Base-by-base conservation (phyloP, 35 echinoderm and acorn worm species). In the Ophiothrix spiculata region DNA sequence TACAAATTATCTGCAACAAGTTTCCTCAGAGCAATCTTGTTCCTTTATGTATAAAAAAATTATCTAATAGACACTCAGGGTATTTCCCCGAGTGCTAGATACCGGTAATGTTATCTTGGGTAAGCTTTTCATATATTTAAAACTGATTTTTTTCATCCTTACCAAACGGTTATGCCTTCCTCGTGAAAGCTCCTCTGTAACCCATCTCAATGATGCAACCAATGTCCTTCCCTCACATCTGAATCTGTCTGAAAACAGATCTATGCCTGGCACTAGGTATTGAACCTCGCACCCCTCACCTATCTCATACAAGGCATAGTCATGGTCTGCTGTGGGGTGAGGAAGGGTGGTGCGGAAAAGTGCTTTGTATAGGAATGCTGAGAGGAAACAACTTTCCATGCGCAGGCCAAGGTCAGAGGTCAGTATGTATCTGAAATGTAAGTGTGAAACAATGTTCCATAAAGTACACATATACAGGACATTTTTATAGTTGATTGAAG, bases 241-340 rank as follows among this genome's bases (percentile, higher is more conserved):
- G 90, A 94, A 99, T 74, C 83, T 85, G 64, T 99, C 96, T 1
- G 96, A 99, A 11, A 99, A 89, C 0, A 94, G 86, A 63, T 94
- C 92, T 25, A 99, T 80, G 21, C 96, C 96, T 0, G 96, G 96
- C 1, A 99, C 78, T 11, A 99, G 92, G 84, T 99, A 99, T 79
- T 99, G 96, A 0, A 99, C 96, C 82, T 99, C 96, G 79, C 96
- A 94, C 31, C 92, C 95, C 74, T 99, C 96, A 0, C 96, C 91
- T 28, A 97, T 92, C 79, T 97, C 94, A 87, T 97, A 97, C 74
- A 99, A 92, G 79, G 96, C 96, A 36, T 98, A 98, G 89, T 99
- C 96, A 25, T 92, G 42, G 79, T 99, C 96, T 35, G 89, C 92
- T 0, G 96, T 94, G 11, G 96, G 92, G 83, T 94, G 92, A 28